phyloP scores from a whole-genome alignment of 2,113 vertebrate species.

The Acrocephalus kingi region DNA sequence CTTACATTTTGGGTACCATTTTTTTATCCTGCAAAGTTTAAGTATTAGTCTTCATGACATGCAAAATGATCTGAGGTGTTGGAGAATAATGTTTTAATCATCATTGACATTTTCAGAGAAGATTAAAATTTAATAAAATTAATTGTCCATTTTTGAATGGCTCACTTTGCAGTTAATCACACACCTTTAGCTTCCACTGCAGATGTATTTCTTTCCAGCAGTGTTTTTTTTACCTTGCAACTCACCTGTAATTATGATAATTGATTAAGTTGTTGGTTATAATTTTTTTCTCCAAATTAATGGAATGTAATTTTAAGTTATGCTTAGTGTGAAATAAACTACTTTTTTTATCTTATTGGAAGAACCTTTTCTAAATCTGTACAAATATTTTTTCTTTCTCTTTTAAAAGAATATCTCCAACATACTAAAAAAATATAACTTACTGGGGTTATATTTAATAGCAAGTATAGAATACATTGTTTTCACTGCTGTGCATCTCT shows the following conservation, averaged over 20 bases:
- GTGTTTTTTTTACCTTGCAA: neutral
- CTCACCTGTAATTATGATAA: slow-evolving; percentile 14
- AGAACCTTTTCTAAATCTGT: neutral
- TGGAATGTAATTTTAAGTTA: neutral
- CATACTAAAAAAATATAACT: slow-evolving; percentile 25
- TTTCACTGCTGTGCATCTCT: slow-evolving; percentile 68
- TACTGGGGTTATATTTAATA: slow-evolving; percentile 54
- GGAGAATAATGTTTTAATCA: slow-evolving; percentile 75
- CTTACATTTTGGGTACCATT: neutral
- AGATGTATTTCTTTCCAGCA: neutral
- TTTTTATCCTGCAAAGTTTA: slow-evolving; percentile 45
- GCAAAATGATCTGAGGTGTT: slow-evolving; percentile 52
- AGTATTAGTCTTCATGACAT: slow-evolving; percentile 57
- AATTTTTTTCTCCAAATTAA: slow-evolving; percentile 31
- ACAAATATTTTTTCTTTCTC: neutral
- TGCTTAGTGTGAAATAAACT: slow-evolving; percentile 2
- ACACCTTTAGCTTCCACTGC: slow-evolving; percentile 36
- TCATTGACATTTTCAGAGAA: slow-evolving; percentile 70
- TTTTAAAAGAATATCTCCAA: neutral
- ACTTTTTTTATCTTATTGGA: neutral
- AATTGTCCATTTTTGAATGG: slow-evolving; percentile 70
- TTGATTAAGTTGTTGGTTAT: slow-evolving; percentile 8
- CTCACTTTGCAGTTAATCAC: slow-evolving; percentile 69
- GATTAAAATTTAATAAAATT: slow-evolving; percentile 75
- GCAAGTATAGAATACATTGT: slow-evolving; percentile 58